Percentiles rank a stretch among this genome's conserved stretches.
Conservation (phyloP, 2,797 vertebrate species). For the Trematomus bernacchii region DNA sequence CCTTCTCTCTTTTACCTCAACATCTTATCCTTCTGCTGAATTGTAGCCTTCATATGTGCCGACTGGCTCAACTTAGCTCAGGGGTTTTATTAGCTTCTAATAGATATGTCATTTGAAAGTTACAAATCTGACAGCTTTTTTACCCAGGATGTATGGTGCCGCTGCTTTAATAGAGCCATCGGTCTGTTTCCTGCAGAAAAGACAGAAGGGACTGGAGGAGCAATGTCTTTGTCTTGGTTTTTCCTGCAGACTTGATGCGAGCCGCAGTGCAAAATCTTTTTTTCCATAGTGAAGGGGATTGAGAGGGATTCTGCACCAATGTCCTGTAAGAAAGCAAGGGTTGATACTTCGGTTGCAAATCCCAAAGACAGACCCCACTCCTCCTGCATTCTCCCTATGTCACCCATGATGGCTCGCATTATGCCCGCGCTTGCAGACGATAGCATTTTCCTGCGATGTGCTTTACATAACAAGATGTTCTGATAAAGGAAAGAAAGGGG, state of each 20-base stretch:
- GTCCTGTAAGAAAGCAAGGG: slow-evolving; percentile 58
- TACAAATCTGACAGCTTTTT: slow-evolving; percentile 85
- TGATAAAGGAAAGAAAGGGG: slow-evolving; percentile 29
- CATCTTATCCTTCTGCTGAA: slow-evolving; percentile 71
- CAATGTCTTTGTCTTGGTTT: slow-evolving; percentile 56
- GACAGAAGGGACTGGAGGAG: slow-evolving; percentile 65
- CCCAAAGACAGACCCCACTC: slow-evolving; percentile 52
- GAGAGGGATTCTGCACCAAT: slow-evolving; percentile 64
- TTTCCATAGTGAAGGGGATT: slow-evolving; percentile 71
- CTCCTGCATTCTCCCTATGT: slow-evolving; percentile 54
- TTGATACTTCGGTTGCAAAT: slow-evolving; percentile 66
- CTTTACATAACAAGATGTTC: slow-evolving; percentile 61
- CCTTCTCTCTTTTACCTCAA: slow-evolving; percentile 61
- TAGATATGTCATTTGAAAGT: slow-evolving; percentile 86
- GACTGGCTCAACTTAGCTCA: slow-evolving; percentile 74
- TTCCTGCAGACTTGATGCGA: slow-evolving; percentile 65
- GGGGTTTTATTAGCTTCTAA: slow-evolving; percentile 83
- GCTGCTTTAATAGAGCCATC: slow-evolving; percentile 80
- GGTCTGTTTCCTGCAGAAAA: slow-evolving; percentile 75
- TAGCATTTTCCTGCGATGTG: slow-evolving; percentile 56
- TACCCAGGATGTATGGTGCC: slow-evolving; percentile 68
- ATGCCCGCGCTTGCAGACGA: slow-evolving; percentile 53
- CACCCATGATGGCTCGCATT: slow-evolving; percentile 51
- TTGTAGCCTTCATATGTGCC: slow-evolving; percentile 73
- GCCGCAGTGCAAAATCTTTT: slow-evolving; percentile 70